phyloP scores from a whole-genome alignment of 2,113 vertebrate genomes.

The Lepidiolamprologus cunningtoni region DNA sequence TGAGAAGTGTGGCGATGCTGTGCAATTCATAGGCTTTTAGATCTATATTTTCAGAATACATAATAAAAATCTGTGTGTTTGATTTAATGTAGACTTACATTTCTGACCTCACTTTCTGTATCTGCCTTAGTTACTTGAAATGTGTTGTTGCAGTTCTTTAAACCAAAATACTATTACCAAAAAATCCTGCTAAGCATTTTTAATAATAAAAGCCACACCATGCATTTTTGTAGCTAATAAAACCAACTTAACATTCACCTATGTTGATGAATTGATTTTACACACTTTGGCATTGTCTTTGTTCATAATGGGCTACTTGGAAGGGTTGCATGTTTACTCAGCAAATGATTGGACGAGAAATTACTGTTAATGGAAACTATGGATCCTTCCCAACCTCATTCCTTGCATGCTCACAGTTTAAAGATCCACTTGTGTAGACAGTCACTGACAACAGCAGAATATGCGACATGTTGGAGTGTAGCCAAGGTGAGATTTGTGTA shows the following conservation, averaged over 20 bases:
- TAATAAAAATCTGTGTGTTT: background rate
- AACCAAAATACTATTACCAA: background rate
- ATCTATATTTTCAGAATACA: background rate
- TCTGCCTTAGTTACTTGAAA: background rate
- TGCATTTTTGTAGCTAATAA: conserved; percentile 15
- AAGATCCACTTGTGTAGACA: conserved; percentile 11
- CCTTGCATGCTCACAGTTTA: conserved; percentile 11
- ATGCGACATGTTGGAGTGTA: background rate
- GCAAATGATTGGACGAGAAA: conserved; percentile 57
- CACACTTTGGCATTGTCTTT: conserved; percentile 40
- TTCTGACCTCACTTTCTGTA: background rate
- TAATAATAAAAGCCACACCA: background rate
- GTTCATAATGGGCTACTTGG: conserved; percentile 52
- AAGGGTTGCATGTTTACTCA: conserved; percentile 62
- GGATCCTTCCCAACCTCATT: conserved; percentile 54
- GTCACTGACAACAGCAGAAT: conserved; percentile 45
- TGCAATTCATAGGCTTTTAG: background rate
- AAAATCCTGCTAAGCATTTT: background rate
- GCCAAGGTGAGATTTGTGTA: background rate
- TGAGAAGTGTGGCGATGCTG: background rate
- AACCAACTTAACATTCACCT: background rate
- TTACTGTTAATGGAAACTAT: conserved; percentile 65
- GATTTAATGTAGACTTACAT: background rate
- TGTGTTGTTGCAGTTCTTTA: background rate
- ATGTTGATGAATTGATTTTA: conserved; percentile 55